Evolutionary conservation across 2,113 vertebrate species (phyloP), one percentile per base, ranked within the genome.

Genomic region (Chionomys nivalis): DNA sequence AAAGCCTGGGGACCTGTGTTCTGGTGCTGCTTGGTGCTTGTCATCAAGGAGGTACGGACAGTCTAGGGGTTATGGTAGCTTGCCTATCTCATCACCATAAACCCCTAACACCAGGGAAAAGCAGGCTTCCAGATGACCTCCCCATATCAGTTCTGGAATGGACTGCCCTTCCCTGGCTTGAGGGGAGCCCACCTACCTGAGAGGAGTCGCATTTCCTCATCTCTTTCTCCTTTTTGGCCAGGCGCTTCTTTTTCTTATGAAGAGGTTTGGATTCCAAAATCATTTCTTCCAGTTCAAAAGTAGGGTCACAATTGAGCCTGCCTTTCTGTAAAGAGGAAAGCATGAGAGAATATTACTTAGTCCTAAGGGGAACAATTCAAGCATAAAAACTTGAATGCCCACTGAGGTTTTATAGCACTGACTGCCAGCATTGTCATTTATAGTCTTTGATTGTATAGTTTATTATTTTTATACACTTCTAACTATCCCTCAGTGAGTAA

Each of bases 241-340:
- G 98, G 26, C 99, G 99, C 91, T 99, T 99, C 97, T 99, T 99
- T 97, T 99, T 99, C 98, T 99, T 99, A 97, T 99, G 99, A 94
- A 99, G 99, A 9, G 99, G 99, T 98, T 99, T 99, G 87, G 99
- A 99, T 97, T 99, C 99, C 90, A 99, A 98, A 97, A 99, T 99
- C 99, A 99, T 99, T 98, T 99, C 99, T 98, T 99, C 99, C 72
- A 99, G 99, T 97, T 99, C 99, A 96, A 99, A 99, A 13, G 99
- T 98, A 17, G 99, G 99, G 97, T 99, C 99, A 91, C 99, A 99
- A 96, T 99, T 99, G 72, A 99, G 98, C 97, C 99, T 98, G 72
- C 99, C 99, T 97, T 99, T 99, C 99, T 99, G 94, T 33, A 95
- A 65, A 9, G 78, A 87, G 94, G 70, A 98, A 8, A 89, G 28